A percentile compares a stretch with the other conserved stretches of the same genome.
These are phyloP conservation scores for Microctonus hyperodae DNA, from an alignment of 2,888 invertebrate species.

Conservation along the genomic window DNA sequence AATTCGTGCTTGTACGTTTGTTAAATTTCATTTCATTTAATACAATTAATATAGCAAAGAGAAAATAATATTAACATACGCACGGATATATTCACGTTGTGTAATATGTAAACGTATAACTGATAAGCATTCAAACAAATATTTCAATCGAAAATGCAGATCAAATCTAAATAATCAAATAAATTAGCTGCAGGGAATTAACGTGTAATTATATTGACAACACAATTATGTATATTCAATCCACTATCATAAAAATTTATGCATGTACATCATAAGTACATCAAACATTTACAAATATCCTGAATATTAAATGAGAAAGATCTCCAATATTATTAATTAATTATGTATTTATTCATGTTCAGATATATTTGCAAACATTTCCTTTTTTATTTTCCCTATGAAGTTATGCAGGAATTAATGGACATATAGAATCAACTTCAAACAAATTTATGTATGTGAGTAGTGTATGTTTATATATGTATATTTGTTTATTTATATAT, in stretches of 20 bases:
- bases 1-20: background rate
- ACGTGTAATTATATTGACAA: too few relatives aligned
- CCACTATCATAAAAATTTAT: background rate
- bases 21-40: too few relatives aligned
- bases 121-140: too few relatives aligned
- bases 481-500: background rate
- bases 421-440: constrained; percentile 19
- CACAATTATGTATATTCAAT: too few relatives aligned
- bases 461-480: background rate
- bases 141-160: too few relatives aligned
- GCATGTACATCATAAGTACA: background rate
- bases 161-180: too few relatives aligned
- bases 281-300: constrained; percentile 2
- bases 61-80: too few relatives aligned
- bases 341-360: background rate
- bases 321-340: background rate
- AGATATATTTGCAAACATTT: background rate
- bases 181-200: too few relatives aligned
- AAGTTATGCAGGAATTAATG: constrained; percentile 1
- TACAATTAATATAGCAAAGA: too few relatives aligned
- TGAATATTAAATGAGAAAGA: background rate
- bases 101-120: too few relatives aligned
- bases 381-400: background rate
- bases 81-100: too few relatives aligned
- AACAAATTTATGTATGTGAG: background rate